Evolutionary conservation across 2,113 vertebrate genomes (phyloP).

Genomic region (Solenodon paradoxus): DNA sequence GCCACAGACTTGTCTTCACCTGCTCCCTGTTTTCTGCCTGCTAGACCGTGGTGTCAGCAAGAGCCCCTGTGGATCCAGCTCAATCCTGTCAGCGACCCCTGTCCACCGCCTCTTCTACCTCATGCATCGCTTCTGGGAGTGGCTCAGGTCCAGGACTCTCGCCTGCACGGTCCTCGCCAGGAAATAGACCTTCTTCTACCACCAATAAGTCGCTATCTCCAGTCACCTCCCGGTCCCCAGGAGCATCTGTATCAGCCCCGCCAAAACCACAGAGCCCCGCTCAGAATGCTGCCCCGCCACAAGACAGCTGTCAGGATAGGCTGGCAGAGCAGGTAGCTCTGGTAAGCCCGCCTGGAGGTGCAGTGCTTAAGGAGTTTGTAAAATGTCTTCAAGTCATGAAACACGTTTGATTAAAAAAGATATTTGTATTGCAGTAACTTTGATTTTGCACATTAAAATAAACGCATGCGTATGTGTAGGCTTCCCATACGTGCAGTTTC

Average conservation of each 20-base stretch:
- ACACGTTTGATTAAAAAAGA: fast-evolving
- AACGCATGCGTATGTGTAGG: no score
- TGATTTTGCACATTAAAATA: no score
- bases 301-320: conserved; percentile 93
- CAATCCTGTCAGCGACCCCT: conserved; percentile 88
- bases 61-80: conserved; percentile 86
- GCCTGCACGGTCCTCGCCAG: conserved; percentile 80
- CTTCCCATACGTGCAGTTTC: no score
- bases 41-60: conserved; percentile 89
- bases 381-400: fast-evolving
- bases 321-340: conserved; percentile 94
- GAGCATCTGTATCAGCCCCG: conserved; percentile 83
- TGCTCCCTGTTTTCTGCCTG: not conserved
- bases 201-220: conserved; percentile 86
- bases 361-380: not conserved
- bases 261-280: conserved; percentile 88
- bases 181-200: conserved; percentile 85
- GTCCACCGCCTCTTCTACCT: conserved; percentile 82
- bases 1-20: not conserved
- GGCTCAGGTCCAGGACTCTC: conserved; percentile 81
- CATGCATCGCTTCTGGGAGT: conserved; percentile 81
- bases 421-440: no score
- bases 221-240: conserved; percentile 88
- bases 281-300: conserved; percentile 84
- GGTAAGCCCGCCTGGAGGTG: conserved; percentile 74